Conservation (phyloP, 2,797 vertebrate species). For the Dicrostonyx torquatus region DNA sequence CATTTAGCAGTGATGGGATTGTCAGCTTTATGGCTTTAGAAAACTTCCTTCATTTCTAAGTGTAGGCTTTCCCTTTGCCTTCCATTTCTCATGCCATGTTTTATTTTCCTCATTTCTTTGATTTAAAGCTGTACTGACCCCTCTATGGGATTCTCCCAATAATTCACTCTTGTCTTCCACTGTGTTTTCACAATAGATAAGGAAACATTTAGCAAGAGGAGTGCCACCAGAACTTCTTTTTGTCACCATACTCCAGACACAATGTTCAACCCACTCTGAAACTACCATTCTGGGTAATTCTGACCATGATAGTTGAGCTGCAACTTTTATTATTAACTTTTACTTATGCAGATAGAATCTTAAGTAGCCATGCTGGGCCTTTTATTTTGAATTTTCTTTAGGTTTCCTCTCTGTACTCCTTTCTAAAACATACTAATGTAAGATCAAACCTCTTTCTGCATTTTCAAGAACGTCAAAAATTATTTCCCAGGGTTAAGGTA, state of each 20-base stretch:
- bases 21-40: not conserved
- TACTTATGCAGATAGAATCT: not conserved
- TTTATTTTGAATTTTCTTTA: not conserved
- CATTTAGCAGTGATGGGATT: not conserved
- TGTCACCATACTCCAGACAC: too few species aligned
- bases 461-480: constrained; percentile 11
- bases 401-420: not conserved
- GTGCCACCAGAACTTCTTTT: not conserved
- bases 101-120: not conserved
- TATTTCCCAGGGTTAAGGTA: not conserved
- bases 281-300: not conserved
- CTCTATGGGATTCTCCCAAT: not conserved
- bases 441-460: not conserved
- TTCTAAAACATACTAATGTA: not conserved
- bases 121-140: not conserved
- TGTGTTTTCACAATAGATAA: not conserved
- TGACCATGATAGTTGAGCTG: not conserved
- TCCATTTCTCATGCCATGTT: not conserved
- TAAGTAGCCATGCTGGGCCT: not conserved
- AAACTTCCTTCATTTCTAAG: not conserved
- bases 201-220: not conserved
- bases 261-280: not conserved
- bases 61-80: not conserved
- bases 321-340: not conserved
- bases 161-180: not conserved